Evolutionary conservation across 2,888 invertebrate species (phyloP), one percentile per base, ranked within the genome.

Genomic region (Stratiomys singularior): DNA sequence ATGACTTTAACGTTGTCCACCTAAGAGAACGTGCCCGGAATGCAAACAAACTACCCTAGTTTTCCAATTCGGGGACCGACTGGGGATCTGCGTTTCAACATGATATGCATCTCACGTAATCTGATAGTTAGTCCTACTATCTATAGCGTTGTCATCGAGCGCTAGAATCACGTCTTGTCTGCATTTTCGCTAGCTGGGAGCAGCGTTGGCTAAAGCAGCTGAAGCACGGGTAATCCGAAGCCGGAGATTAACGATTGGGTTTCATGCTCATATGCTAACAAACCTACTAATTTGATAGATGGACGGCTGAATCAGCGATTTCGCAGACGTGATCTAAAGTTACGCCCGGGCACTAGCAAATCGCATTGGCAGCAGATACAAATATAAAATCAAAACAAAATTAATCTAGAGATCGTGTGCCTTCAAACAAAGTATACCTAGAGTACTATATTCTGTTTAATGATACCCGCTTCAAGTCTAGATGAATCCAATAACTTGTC

Each of bases 201-300:
- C 9, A 37, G 37, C 37, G 37, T 18, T 52, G 18, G 52, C 60
- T 60, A 21, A 23, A 23, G 21, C 67, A 21, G 25, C 5, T 21
- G 7, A 23, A 13, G 44, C 67, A 30, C 11, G 30, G 3, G 71
- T 71, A 71, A 71, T 27, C 15, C 52, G 71, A 71, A 25, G 47
- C 71, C 47, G 5, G 25, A 47, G 71, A 47, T 71, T 37, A 71
- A 47, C 37, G 46, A 71, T 71, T 52, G 28, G n/a, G 52, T 71
- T 52, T 67, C 67, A 44, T 67, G 13, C 44, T 37, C 21, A 64
- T 60, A 21, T 21, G 23, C 60, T n/a, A 9, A n/a, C 64, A 1
- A 37, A 1, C 13, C 9, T 9, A n/a, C 44, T 23, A 37, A 44
- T 67, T 23, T 21, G 46, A 18, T 25, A n/a, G 30, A 30, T 64